Evolutionary conservation across 2,797 vertebrate species (phyloP), one percentile per base, ranked within the genome.

Genomic region (Malurus splendens): DNA sequence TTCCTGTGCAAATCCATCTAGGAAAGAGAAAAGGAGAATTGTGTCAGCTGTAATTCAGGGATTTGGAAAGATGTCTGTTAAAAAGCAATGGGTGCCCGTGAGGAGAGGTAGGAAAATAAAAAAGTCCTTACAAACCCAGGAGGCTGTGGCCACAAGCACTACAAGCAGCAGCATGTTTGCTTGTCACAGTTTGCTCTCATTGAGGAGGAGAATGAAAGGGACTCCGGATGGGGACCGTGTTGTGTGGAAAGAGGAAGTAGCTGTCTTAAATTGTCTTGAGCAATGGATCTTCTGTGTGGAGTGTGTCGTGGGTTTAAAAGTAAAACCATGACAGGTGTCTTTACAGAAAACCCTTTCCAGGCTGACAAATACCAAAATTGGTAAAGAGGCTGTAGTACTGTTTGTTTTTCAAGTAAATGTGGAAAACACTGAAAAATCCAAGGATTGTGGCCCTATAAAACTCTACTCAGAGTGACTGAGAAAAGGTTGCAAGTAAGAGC

Each of bases 101-200:
- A 61, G 19, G 33, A 74, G 62, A 83, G 18, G 11, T 2, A 71
- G 10, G 59, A 25, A 59, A 72, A 47, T 7, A 39, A 73, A 25
- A 27, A 41, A 48, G 32, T 41, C 86, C 92, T 86, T 72, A 94
- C 92, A 54, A 25, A 38, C 84, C n/a, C 42, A 86, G 41, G 39
- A 6, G 3, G 42, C 38, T 75, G 42, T 28, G 24, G 51, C 72
- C 28, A 82, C 10, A 8, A 90, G 60, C 1, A 18, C 42, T 48
- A 47, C 15, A 42, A 85, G 32, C 39, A 89, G 72, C 68, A 89
- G 12, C 86, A 90, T 90, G 42, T 57, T 61, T 65, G 28, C 55
- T 62, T 33, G 32, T 51, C 24, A 13, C 3, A 0, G 54, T 84
- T n/a, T 4, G 25, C 38, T 52, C 47, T 51, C 2, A 3, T 2